These are phyloP conservation scores for Monochamus saltuarius DNA, from an alignment of 1,140 invertebrate species.

Conservation along the genomic window DNA sequence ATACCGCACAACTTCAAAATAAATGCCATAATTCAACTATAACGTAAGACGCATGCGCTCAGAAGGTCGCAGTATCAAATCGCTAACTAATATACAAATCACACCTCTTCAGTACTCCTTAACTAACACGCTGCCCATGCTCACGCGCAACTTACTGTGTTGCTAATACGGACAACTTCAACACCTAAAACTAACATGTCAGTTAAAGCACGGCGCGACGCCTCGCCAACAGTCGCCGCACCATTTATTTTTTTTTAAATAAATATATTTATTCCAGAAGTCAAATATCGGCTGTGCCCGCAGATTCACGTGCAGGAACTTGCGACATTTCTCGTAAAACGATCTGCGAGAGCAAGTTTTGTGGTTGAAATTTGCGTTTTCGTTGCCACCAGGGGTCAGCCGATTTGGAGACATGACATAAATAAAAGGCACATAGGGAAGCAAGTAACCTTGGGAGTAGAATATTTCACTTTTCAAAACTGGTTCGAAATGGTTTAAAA, in stretches of 20 bases:
- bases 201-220: slow-evolving; percentile 13
- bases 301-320: too few relatives aligned
- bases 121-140: slow-evolving; percentile 9
- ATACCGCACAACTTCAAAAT: slow-evolving; percentile 4
- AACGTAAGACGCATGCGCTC: not conserved
- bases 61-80: slow-evolving; percentile 12
- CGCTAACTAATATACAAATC: slow-evolving; percentile 2
- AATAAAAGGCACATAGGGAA: too few relatives aligned
- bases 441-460: too few relatives aligned
- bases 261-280: slow-evolving; percentile 22
- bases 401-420: too few relatives aligned
- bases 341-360: too few relatives aligned
- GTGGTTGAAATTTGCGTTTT: too few relatives aligned
- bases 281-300: slow-evolving; percentile 4
- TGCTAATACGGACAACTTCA: slow-evolving; percentile 3
- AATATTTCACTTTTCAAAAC: too few relatives aligned
- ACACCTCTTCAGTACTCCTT: not conserved
- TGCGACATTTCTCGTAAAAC: too few relatives aligned
- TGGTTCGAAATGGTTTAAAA: too few relatives aligned
- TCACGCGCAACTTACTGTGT: slow-evolving; percentile 5
- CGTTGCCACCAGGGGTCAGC: too few relatives aligned
- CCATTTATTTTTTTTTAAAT: slow-evolving; percentile 5
- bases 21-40: slow-evolving; percentile 9
- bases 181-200: slow-evolving; percentile 14
- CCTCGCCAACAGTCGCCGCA: slow-evolving; percentile 7